Base-by-base conservation (phyloP, 2,888 invertebrate species). In the Cyclophora albipunctata region DNA sequence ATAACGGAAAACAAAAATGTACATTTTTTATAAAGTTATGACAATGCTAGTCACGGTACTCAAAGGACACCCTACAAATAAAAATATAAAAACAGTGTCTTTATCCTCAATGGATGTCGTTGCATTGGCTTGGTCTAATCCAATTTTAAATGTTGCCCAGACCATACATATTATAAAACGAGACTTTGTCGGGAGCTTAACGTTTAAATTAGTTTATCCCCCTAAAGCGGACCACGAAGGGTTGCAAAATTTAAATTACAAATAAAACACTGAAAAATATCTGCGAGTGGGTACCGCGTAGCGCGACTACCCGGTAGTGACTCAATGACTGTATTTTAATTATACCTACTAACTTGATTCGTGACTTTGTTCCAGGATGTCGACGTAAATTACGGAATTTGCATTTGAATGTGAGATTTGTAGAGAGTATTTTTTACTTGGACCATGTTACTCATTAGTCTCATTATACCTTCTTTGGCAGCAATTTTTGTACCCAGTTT, bases 181-280 rank as follows among this genome's bases (percentile, higher is more conserved):
- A 71, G 80, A 82, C 78, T 80, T 80, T 80, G 79, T 78, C 76
- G 75, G 75, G 75, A 81, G 87, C 87, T 88, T 85, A 87, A 75
- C 87, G 84, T 81, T 84, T 84, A 87, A 87, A 87, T 88, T 87
- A 87, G 88, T 88, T 86, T 86, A 84, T 82, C 79, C 87, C 86
- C 85, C 84, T 76, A 75, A 67, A 84, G 77, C 78, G 73, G 68
- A 75, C 83, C 73, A 71, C 70, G 80, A 84, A 85, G 88, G 87
- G 84, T 85, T 82, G 81, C 75, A 65, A 85, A 87, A 89, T 89
- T 89, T 89, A 89, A 89, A 89, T 89, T 85, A 88, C 89, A 89
- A 89, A 89, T 89, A 88, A 86, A 89, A 89, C 76, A 85, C 83
- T 83, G 85, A 88, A 88, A 87, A 87, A 87, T 85, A 84, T 83